Conservation (phyloP, 2,797 vertebrate species). For the Alcedo quadribrachys region DNA sequence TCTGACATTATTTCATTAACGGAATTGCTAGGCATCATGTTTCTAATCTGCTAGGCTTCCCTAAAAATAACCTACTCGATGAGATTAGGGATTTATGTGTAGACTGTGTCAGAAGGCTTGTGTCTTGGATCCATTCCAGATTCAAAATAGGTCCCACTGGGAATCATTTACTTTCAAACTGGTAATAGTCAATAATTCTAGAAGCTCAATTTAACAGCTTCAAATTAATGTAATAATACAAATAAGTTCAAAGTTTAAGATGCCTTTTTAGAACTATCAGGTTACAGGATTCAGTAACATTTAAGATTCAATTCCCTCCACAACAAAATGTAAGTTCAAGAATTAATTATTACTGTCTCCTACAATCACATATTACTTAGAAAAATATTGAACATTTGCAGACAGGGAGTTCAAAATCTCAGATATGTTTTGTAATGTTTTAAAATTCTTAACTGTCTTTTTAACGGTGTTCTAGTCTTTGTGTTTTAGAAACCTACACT, state of each 20-base stretch:
- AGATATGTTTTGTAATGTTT: not conserved
- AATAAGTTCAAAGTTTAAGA: constrained; percentile 19
- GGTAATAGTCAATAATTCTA: constrained; percentile 82
- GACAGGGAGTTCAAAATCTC: not conserved
- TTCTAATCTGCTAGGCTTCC: constrained; percentile 74
- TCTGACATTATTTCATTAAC: constrained; percentile 78
- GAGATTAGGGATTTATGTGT: constrained; percentile 83
- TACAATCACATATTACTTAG: not conserved
- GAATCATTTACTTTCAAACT: constrained; percentile 81
- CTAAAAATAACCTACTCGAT: constrained; percentile 77
- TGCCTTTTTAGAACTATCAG: not conserved
- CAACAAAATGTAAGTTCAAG: constrained; percentile 36
- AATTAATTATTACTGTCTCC: constrained; percentile 4
- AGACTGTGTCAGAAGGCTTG: constrained; percentile 75
- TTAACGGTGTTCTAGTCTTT: not conserved
- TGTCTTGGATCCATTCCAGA: constrained; percentile 75
- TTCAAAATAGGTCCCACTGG: constrained; percentile 73
- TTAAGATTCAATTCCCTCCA: constrained; percentile 9
- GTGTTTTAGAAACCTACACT: not conserved
- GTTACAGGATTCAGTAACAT: not conserved
- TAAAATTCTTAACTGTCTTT: not conserved
- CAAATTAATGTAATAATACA: constrained; percentile 67
- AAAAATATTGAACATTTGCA: constrained; percentile 25
- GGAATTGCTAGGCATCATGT: constrained; percentile 58
- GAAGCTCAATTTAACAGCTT: constrained; percentile 51